A percentile compares a stretch with the other conserved stretches of the same genome.
These are phyloP conservation scores for Ormyrus rosae DNA, from an alignment of 2,888 invertebrate species.

Conservation along the genomic window DNA sequence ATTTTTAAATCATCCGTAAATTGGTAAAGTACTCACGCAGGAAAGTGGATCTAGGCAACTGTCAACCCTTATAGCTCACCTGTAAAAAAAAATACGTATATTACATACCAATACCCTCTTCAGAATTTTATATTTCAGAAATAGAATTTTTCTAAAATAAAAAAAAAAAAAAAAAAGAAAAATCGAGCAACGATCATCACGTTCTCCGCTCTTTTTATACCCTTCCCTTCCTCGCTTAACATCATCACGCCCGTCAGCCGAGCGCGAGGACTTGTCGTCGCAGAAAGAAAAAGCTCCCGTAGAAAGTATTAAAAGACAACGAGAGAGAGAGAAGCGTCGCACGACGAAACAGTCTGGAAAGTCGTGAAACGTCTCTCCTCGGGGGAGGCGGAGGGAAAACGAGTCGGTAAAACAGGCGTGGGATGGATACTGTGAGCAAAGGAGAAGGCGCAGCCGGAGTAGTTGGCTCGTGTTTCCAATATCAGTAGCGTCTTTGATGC, in stretches of 20 bases:
- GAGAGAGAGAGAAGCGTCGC: neutral
- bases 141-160: no score
- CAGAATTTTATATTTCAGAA: no score
- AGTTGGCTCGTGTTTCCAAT: slow-evolving; percentile 62
- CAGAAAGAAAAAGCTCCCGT: neutral
- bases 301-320: slow-evolving; percentile 20
- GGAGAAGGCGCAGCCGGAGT: slow-evolving; percentile 24
- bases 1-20: neutral
- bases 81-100: neutral
- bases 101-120: neutral
- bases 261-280: no score
- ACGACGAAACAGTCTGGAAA: slow-evolving; percentile 38
- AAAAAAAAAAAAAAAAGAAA: no score
- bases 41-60: neutral
- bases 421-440: slow-evolving; percentile 20
- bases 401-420: slow-evolving; percentile 33
- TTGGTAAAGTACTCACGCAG: neutral
- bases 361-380: slow-evolving; percentile 43
- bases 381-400: neutral
- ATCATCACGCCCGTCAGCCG: no score
- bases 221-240: no score
- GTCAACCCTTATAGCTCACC: no score
- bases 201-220: no score
- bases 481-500: slow-evolving; percentile 59
- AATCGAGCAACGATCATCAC: no score